These are phyloP conservation scores for Drosophila maculinotata DNA, from an alignment of 2,888 invertebrate genomes.

Conservation along the genomic window DNA sequence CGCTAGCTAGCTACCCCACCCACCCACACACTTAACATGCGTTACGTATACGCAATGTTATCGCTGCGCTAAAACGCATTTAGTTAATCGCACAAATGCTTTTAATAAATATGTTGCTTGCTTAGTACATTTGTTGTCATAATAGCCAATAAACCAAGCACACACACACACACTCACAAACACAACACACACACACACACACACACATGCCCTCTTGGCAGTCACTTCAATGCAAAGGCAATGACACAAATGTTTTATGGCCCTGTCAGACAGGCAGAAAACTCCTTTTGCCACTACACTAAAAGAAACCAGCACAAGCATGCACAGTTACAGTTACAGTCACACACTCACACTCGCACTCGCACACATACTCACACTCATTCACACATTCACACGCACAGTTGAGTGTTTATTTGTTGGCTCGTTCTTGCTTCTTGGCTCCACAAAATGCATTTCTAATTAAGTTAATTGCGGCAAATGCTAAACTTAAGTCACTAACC, in stretches of 20 bases:
- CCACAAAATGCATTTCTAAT: slow-evolving; percentile 79
- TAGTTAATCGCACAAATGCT: slow-evolving; percentile 70
- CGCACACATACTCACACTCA: slow-evolving; percentile 1
- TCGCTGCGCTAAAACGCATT: slow-evolving; percentile 57
- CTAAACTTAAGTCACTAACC: slow-evolving; percentile 80
- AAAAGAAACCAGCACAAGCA: slow-evolving; percentile 15
- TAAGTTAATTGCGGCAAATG: slow-evolving; percentile 82
- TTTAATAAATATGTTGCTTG: slow-evolving; percentile 68
- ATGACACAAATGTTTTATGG: slow-evolving; percentile 67
- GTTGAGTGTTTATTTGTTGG: slow-evolving; percentile 35
- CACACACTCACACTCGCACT: slow-evolving; percentile 1
- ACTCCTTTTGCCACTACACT: slow-evolving; percentile 40
- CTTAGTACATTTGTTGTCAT: slow-evolving; percentile 59
- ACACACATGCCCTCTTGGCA: slow-evolving; percentile 29
- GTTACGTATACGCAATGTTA: slow-evolving; percentile 67
- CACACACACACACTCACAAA: slow-evolving; percentile 18
- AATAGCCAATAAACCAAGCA: slow-evolving; percentile 68
- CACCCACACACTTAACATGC: slow-evolving; percentile 22
- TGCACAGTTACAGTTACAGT: slow-evolving; percentile 17
- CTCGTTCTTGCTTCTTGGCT: slow-evolving; percentile 39
- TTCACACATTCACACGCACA: slow-evolving; percentile 3
- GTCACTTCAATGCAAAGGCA: slow-evolving; percentile 39
- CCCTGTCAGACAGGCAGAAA: slow-evolving; percentile 25
- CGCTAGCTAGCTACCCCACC: neutral
- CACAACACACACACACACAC: slow-evolving; percentile 11